These are phyloP conservation scores for Lepeophtheirus salmonis DNA, from an alignment of 1,140 invertebrate genomes.

Conservation along the genomic window DNA sequence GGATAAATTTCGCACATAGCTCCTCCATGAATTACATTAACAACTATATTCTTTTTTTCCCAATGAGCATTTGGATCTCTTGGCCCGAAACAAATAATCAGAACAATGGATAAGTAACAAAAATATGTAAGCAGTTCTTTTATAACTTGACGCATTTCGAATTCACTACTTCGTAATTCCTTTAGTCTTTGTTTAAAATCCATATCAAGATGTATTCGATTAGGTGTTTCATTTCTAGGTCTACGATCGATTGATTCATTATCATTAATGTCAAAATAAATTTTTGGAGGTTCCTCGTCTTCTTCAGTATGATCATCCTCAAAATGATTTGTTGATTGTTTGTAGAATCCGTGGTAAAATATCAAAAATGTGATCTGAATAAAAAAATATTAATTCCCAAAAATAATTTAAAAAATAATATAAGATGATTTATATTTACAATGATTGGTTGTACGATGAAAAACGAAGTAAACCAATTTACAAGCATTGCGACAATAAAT, in stretches of 20 bases:
- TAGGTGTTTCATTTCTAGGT: constrained; percentile 26
- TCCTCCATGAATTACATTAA: constrained; percentile 27
- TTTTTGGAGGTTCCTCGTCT: constrained; percentile 30
- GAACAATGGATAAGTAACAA: constrained; percentile 32
- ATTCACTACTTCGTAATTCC: constrained; percentile 24
- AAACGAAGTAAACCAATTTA: background rate
- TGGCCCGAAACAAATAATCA: constrained; percentile 31
- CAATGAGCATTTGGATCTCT: constrained; percentile 28
- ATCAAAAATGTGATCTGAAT: no score
- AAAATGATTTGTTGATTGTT: constrained; percentile 24
- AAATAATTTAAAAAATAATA: no score
- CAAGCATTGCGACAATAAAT: background rate
- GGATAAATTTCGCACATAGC: constrained; percentile 15
- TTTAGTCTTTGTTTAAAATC: constrained; percentile 8
- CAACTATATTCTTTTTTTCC: constrained; percentile 29
- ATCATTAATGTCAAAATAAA: constrained; percentile 23
- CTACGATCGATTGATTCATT: background rate
- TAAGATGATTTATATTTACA: no score
- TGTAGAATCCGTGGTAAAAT: no score
- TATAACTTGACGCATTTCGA: constrained; percentile 30
- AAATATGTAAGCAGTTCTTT: constrained; percentile 31
- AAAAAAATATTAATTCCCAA: no score
- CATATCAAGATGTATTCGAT: constrained; percentile 31
- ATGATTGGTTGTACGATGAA: background rate
- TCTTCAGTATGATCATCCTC: constrained; percentile 33